A percentile compares a stretch with the other conserved stretches of the same genome.
These are phyloP conservation scores for Acinonyx jubatus DNA, from an alignment of 2,113 vertebrate species.

Conservation along the genomic window DNA sequence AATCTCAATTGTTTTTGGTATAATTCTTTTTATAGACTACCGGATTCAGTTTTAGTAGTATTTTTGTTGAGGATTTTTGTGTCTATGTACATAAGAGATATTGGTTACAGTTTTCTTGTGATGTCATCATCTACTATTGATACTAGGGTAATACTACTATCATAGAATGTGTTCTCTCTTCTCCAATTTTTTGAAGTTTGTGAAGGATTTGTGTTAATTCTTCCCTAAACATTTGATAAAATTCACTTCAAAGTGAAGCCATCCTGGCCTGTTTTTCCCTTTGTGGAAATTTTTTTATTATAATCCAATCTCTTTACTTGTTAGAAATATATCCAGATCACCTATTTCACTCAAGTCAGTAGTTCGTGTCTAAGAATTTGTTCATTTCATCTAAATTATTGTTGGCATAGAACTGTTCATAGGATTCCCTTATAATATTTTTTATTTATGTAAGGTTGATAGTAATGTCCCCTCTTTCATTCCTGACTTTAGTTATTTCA, in stretches of 20 bases:
- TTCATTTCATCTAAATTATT: not conserved
- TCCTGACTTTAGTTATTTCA: not conserved
- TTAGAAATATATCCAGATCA: not conserved
- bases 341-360: not conserved
- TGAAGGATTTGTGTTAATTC: not conserved
- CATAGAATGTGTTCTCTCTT: not conserved
- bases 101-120: not conserved
- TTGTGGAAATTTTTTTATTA: not conserved
- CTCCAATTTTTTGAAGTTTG: not conserved
- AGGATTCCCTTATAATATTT: not conserved
- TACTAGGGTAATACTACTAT: not conserved
- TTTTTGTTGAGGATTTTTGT: not conserved
- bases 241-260: not conserved
- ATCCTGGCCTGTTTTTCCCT: not conserved
- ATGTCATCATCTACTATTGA: not conserved
- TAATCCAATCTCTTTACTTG: not conserved
- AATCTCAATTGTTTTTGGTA: not conserved
- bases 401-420: not conserved
- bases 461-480: not conserved
- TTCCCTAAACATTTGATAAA: not conserved
- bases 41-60: not conserved
- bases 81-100: not conserved
- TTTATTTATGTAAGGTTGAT: not conserved
- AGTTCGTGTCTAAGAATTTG: not conserved
- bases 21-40: not conserved